Percentiles rank a stretch among this genome's conserved stretches.
Evolutionary conservation across 2,888 invertebrate genomes (phyloP).

Genomic region (Arrhopalites spinosus): DNA sequence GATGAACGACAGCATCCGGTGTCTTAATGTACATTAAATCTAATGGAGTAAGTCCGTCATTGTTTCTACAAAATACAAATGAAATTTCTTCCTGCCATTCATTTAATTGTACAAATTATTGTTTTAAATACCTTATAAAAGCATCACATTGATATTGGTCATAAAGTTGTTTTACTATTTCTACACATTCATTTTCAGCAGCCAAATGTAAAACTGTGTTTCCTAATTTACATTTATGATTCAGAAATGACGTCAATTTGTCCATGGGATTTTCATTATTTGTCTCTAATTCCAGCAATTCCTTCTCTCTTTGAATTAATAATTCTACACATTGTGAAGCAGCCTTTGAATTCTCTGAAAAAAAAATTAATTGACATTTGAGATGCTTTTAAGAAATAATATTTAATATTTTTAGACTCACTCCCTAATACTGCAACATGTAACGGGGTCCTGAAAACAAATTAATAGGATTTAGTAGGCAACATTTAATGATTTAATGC

Average conservation of each 20-base stretch:
- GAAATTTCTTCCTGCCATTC: background rate
- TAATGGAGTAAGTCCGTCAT: constrained; percentile 13
- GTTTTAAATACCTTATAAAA: constrained; percentile 19
- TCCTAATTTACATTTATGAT: constrained; percentile 14
- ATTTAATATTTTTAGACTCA: background rate
- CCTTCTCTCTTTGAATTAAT: background rate
- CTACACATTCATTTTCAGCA: constrained; percentile 13
- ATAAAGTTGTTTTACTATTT: constrained; percentile 19
- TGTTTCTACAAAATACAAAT: no score
- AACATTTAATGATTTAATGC: no score
- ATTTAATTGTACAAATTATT: background rate
- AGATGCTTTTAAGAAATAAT: no score
- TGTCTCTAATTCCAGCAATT: background rate
- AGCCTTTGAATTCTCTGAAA: constrained; percentile 13
- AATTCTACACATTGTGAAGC: constrained; percentile 1
- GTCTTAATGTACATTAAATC: constrained; percentile 27
- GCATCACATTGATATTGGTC: constrained; percentile 21
- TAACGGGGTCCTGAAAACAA: constrained; percentile 14
- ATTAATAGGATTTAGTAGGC: no score
- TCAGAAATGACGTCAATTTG: constrained; percentile 9
- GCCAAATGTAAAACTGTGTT: constrained; percentile 20
- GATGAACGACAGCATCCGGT: constrained; percentile 25
- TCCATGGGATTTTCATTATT: background rate
- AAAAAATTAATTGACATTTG: background rate
- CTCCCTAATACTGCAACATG: constrained; percentile 26